phyloP scores from a whole-genome alignment of 1,140 invertebrate genomes.

The Neodiprion lecontei region DNA sequence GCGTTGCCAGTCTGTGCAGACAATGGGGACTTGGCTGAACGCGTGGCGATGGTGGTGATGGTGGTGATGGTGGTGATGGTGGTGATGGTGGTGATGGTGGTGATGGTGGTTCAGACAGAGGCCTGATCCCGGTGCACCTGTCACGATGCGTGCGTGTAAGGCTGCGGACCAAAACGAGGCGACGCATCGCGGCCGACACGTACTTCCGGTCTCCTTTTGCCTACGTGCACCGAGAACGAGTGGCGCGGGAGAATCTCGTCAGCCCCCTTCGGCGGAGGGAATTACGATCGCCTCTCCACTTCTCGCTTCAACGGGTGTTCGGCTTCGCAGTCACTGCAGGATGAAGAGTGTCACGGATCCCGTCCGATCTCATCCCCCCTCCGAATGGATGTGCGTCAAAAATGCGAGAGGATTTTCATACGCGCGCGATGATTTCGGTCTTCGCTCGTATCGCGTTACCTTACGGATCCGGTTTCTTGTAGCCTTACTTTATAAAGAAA shows the following conservation, averaged over 20 bases:
- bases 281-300: too few species aligned
- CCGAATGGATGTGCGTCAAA: too few species aligned
- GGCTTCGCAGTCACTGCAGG: neutral
- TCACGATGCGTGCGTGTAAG: neutral
- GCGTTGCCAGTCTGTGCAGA: neutral
- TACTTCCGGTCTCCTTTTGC: constrained; percentile 5
- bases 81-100: too few species aligned
- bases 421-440: too few species aligned
- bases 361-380: neutral
- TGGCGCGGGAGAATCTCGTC: neutral
- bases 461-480: too few species aligned
- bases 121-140: neutral
- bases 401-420: too few species aligned
- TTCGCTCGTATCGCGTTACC: too few species aligned
- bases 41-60: neutral
- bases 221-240: neutral
- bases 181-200: neutral
- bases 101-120: neutral
- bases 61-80: too few species aligned
- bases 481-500: too few species aligned
- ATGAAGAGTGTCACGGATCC: neutral
- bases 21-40: neutral
- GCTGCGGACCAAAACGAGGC: too few species aligned
- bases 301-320: too few species aligned
- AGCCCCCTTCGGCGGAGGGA: neutral